phyloP scores from a whole-genome alignment of 2,113 vertebrate genomes.

The Lontra canadensis region DNA sequence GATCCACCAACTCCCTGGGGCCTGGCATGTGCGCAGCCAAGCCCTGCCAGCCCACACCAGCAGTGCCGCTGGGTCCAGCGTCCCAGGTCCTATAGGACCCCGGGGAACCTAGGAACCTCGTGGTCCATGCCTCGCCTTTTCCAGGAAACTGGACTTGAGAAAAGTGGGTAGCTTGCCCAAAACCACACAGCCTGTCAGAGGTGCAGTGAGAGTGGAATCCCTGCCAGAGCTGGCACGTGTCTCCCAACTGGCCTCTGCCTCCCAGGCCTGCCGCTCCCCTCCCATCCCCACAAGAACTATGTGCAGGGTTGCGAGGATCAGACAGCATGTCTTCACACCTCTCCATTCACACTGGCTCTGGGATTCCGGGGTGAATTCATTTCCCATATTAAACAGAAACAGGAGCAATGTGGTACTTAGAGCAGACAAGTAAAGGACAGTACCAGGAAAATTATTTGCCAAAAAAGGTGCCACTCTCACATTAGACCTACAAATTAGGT shows the following conservation, averaged over 20 bases:
- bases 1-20: not conserved
- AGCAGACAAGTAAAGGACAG: not conserved
- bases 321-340: rapidly evolving
- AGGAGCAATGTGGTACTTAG: not conserved
- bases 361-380: rapidly evolving
- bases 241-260: not conserved
- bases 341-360: not conserved
- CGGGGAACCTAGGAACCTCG: not conserved
- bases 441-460: not conserved
- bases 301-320: rapidly evolving
- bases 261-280: too few species aligned
- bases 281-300: rapidly evolving
- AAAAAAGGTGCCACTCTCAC: not conserved
- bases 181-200: not conserved
- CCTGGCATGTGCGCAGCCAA: rapidly evolving
- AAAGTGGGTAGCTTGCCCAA: not conserved
- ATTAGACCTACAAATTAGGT: not conserved
- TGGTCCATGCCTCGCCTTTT: rapidly evolving
- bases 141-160: not conserved
- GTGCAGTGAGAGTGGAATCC: too few species aligned
- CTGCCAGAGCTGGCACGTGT: too few species aligned
- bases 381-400: not conserved
- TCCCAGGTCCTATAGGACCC: not conserved
- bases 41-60: rapidly evolving
- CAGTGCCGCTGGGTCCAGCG: rapidly evolving